Percentiles rank a stretch among this genome's conserved stretches.
These are phyloP conservation scores for Nylanderia fulva DNA, from an alignment of 1,140 invertebrate genomes.

Conservation along the genomic window DNA sequence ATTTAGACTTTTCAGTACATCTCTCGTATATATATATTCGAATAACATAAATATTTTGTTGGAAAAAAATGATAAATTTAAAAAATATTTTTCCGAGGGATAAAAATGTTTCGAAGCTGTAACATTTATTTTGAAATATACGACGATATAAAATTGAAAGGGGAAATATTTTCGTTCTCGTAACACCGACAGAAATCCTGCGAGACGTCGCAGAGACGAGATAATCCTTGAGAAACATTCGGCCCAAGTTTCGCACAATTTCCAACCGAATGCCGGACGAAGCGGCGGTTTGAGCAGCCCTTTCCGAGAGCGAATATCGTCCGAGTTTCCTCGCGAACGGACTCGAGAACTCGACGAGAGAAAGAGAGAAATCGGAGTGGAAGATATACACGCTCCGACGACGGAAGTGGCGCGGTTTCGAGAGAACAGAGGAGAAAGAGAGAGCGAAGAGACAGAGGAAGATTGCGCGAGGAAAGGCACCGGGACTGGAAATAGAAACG, in stretches of 20 bases:
- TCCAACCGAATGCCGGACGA: slow-evolving; percentile 17
- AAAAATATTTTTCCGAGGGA: not conserved
- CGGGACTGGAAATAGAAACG: slow-evolving; percentile 52
- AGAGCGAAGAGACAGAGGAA: slow-evolving; percentile 6
- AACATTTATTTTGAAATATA: not conserved
- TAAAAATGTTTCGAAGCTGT: not conserved
- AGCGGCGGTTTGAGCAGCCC: slow-evolving; percentile 47
- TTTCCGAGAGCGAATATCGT: slow-evolving; percentile 3
- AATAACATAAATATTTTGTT: not conserved
- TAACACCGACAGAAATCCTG: not conserved
- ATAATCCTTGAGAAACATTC: slow-evolving; percentile 28
- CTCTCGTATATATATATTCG: slow-evolving; percentile 5
- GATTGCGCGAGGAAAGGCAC: slow-evolving; percentile 33
- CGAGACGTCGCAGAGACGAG: not conserved
- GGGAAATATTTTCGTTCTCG: not conserved
- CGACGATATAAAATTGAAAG: not conserved
- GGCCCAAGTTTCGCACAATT: slow-evolving; percentile 45
- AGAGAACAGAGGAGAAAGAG: slow-evolving; percentile 22
- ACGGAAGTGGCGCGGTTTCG: slow-evolving; percentile 38
- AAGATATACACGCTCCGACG: slow-evolving; percentile 31
- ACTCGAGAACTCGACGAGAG: slow-evolving; percentile 11
- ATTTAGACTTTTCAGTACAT: not conserved
- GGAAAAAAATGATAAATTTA: not conserved
- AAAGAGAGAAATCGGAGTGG: slow-evolving; percentile 33
- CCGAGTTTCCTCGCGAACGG: slow-evolving; percentile 13